Evolutionary conservation across 2,113 vertebrate species (phyloP).

Genomic region (Sapayoa aenigma): DNA sequence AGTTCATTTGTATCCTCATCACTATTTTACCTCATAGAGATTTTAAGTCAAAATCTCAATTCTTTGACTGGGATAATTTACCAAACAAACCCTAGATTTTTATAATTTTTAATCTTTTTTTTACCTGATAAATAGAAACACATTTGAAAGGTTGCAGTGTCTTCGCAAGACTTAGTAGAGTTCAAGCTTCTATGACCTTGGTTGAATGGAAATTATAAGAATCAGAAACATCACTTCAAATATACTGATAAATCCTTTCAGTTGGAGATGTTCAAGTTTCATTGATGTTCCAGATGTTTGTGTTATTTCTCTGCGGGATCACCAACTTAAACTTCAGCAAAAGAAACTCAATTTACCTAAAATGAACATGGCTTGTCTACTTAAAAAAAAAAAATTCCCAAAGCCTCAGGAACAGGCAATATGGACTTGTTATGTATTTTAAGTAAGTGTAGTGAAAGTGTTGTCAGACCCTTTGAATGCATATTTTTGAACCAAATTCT

Average conservation of each 20-base stretch:
- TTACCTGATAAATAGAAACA: background rate
- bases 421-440: background rate
- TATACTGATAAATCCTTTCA: background rate
- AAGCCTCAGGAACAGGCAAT: background rate
- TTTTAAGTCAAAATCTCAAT: background rate
- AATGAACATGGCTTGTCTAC: background rate
- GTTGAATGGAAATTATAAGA: background rate
- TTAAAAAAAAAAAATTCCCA: background rate
- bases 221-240: background rate
- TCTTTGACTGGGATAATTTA: background rate
- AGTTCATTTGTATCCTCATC: background rate
- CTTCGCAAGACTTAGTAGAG: background rate
- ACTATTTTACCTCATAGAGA: background rate
- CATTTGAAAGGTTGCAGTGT: background rate
- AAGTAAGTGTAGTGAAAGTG: background rate
- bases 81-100: background rate
- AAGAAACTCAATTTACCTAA: background rate
- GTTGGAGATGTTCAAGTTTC: background rate
- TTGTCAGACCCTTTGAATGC: background rate
- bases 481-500: background rate
- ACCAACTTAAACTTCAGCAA: fast-evolving
- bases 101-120: background rate
- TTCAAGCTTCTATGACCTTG: background rate
- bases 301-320: background rate
- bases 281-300: background rate